phyloP scores from a whole-genome alignment of 2,888 invertebrate genomes.

The Noctuana brunneofusca region DNA sequence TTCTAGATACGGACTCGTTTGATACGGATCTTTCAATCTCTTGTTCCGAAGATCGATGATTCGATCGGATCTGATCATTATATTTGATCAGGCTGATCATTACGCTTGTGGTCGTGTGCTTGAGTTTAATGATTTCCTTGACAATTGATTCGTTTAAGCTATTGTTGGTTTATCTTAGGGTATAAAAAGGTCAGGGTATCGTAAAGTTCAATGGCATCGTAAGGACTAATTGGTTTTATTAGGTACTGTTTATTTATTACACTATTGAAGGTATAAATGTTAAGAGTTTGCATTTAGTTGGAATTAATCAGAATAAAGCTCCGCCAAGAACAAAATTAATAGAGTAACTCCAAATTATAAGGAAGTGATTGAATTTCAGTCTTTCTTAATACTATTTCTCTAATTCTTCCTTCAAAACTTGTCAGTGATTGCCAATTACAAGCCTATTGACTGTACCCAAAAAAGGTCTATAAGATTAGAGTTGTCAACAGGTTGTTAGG shows the following conservation, averaged over 20 bases:
- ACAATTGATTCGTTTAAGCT: conserved; percentile 33
- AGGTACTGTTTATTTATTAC: not conserved
- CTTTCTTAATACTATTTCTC: not conserved
- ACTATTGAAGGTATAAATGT: not conserved
- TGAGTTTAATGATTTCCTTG: conserved; percentile 33
- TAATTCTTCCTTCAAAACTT: not conserved
- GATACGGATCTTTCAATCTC: conserved; percentile 35
- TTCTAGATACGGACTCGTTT: conserved; percentile 29
- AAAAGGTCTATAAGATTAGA: not conserved
- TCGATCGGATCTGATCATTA: conserved; percentile 29
- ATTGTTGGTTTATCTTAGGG: conserved; percentile 5
- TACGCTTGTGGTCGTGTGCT: conserved; percentile 32
- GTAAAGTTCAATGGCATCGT: not conserved
- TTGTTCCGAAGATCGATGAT: conserved; percentile 34
- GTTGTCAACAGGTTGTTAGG: conserved; percentile 12
- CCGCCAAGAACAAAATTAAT: not conserved
- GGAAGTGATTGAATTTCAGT: not conserved
- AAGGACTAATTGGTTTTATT: conserved; percentile 8
- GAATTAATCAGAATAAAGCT: not conserved
- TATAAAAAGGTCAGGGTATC: not conserved
- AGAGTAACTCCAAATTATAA: no score
- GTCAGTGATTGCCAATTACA: not conserved
- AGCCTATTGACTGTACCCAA: conserved; percentile 3
- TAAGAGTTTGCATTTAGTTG: not conserved
- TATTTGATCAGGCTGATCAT: conserved; percentile 32